phyloP scores from a whole-genome alignment of 2,888 invertebrate species.

The Cephus pulcher region DNA sequence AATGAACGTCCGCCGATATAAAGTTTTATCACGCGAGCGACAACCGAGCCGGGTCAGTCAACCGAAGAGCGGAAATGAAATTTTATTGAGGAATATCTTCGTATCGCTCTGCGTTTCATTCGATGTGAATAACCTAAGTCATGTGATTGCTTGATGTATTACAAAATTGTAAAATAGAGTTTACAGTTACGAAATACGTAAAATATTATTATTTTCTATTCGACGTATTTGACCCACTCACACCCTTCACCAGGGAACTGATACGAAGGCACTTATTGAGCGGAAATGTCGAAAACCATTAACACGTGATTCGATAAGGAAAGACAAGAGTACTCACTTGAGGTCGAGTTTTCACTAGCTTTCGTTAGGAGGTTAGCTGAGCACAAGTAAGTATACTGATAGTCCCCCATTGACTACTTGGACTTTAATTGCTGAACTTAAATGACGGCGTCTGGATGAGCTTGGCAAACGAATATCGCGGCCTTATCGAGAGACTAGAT shows the following conservation, averaged over 20 bases:
- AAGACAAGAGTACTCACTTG: slow-evolving; percentile 51
- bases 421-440: slow-evolving; percentile 36
- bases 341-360: neutral
- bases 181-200: neutral
- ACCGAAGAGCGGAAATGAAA: neutral
- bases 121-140: neutral
- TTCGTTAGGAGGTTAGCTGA: neutral
- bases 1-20: neutral
- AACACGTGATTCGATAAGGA: slow-evolving; percentile 37
- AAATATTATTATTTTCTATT: neutral
- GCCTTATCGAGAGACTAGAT: slow-evolving; percentile 3
- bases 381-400: neutral
- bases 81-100: neutral
- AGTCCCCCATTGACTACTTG: neutral
- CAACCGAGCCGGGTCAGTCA: neutral
- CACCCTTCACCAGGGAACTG: neutral
- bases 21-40: neutral
- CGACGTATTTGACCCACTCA: neutral
- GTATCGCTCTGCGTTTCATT: neutral
- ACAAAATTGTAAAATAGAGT: neutral
- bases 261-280: neutral
- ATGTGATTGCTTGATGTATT: neutral
- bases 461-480: slow-evolving; percentile 11
- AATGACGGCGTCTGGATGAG: slow-evolving; percentile 11
- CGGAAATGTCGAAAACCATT: neutral